Evolutionary conservation across 2,113 vertebrate genomes (phyloP), one percentile per base, ranked within the genome.

Genomic region (Variabilichromis moorii): DNA sequence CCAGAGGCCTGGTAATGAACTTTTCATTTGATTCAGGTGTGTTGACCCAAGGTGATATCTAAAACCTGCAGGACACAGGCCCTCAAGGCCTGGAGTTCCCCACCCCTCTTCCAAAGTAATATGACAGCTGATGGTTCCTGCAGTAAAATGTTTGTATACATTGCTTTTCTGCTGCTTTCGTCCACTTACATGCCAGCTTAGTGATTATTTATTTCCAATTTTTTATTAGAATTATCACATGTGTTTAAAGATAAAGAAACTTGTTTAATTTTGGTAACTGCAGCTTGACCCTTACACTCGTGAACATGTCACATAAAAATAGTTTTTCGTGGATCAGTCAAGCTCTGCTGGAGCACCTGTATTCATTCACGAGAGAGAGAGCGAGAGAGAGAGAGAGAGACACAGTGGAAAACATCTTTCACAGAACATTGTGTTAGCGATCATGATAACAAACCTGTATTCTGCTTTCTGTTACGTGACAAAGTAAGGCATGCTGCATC

Each of bases 1-100:
- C 31, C 31, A 63, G 31, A 12, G 17, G 9, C 59, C 9, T 63
- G 31, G 17, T 63, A 35, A 63, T 12, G 31, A n/a, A 63, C 59
- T 63, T 11, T 7, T 63, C 17, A 63, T 63, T 63, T 35, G 4
- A 63, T 35, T 63, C 59, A 63, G 9, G 9, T 63, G 17, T 63
- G 59, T 12, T 63, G 59, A 63, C 17, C 31, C 59, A 63, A 3
- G 61, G 61, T 35, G 61, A 35, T 12, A 12, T 66, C 31, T 66
- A 35, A 63, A 63, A 63, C 59, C 17, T 63, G 59, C 59, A 63
- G 31, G 4, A 35, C 17, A 35, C 59, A 19, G 31, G 3, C 31
- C 9, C 59, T n/a, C 0, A 2, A n/a, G 59, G 31, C 59, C 31
- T 63, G 3, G 31, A 63, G 2, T 11, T n/a, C 31, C 59, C 9